Conservation (phyloP, 1,140 invertebrate species). For the Temnothorax curvispinosus region DNA sequence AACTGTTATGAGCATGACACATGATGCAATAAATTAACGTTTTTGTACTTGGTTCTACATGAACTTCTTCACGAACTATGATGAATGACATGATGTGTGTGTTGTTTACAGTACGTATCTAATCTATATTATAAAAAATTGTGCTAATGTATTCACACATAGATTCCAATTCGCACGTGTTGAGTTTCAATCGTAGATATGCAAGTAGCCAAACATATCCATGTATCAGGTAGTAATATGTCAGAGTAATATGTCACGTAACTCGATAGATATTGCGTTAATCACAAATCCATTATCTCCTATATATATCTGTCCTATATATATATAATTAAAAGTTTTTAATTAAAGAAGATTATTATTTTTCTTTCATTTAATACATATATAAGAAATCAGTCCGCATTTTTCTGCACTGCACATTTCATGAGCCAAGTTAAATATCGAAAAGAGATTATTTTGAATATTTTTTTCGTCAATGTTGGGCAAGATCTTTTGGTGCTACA, state of each 20-base stretch:
- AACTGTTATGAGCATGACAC: not conserved
- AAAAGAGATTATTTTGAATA: not conserved
- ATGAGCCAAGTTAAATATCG: not conserved
- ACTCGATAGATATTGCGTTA: too few species aligned
- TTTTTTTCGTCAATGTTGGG: not conserved
- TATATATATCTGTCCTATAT: too few species aligned
- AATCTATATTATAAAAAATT: not conserved
- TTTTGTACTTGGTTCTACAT: not conserved
- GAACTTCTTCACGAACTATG: not conserved
- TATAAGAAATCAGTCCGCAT: not conserved
- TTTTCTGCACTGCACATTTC: not conserved
- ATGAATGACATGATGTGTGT: not conserved
- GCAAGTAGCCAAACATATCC: not conserved
- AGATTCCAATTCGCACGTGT: not conserved
- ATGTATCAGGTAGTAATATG: too few species aligned
- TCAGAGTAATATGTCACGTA: too few species aligned
- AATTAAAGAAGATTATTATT: not conserved
- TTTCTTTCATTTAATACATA: not conserved
- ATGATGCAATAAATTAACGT: not conserved
- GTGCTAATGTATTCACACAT: not conserved
- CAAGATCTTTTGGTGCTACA: not conserved
- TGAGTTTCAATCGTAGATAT: not conserved
- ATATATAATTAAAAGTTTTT: not conserved
- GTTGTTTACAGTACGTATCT: not conserved
- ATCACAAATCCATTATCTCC: not conserved